These are phyloP conservation scores for Anoplophora glabripennis DNA, from an alignment of 1,140 invertebrate genomes.

Conservation along the genomic window DNA sequence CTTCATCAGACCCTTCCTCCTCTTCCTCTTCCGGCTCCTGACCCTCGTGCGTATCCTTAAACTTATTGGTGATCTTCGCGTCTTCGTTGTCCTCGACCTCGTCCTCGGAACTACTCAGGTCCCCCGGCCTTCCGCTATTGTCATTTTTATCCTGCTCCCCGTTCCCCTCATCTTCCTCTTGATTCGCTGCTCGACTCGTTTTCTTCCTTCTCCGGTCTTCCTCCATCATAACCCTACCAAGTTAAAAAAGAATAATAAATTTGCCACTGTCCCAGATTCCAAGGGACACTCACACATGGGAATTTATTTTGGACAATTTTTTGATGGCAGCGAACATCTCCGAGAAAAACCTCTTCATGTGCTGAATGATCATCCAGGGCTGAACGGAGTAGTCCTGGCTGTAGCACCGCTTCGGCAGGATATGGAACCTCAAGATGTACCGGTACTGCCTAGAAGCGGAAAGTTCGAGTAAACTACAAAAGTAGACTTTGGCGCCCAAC, in stretches of 20 bases:
- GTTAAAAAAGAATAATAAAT: conserved; percentile 2
- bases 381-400: conserved; percentile 67
- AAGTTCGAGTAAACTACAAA: not conserved
- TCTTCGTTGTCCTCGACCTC: conserved; percentile 61
- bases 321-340: conserved; percentile 56
- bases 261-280: not conserved
- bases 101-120: conserved; percentile 59
- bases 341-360: conserved; percentile 65
- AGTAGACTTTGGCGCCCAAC: no score
- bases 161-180: conserved; percentile 58
- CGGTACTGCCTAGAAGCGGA: conserved; percentile 46
- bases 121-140: conserved; percentile 28
- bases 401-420: conserved; percentile 71
- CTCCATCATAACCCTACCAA: conserved; percentile 40
- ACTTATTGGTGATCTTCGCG: conserved; percentile 55
- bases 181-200: conserved; percentile 37
- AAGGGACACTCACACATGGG: conserved; percentile 34
- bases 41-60: conserved; percentile 68
- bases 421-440: conserved; percentile 65
- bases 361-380: conserved; percentile 66
- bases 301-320: conserved; percentile 43
- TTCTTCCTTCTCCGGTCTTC: conserved; percentile 43
- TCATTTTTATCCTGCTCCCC: conserved; percentile 37
- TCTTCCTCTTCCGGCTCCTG: conserved; percentile 79
- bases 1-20: conserved; percentile 48